phyloP scores from a whole-genome alignment of 2,888 invertebrate genomes.

The Pyrrhosoma nymphula region DNA sequence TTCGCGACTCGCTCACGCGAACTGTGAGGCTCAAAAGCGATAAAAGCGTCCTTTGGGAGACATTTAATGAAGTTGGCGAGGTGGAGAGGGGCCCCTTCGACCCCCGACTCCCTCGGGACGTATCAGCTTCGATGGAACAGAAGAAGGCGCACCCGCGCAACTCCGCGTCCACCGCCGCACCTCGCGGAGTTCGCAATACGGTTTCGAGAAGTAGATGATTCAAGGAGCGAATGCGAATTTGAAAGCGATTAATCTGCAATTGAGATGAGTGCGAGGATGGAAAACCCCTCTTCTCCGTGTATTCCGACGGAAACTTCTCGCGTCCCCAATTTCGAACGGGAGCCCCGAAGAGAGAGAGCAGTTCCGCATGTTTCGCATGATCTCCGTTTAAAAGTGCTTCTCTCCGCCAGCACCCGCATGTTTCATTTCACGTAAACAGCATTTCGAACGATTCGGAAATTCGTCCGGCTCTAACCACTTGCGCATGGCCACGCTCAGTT shows the following conservation, averaged over 20 bases:
- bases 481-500: background rate
- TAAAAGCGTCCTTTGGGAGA: background rate
- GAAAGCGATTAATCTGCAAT: slow-evolving; percentile 23
- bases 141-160: background rate
- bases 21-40: background rate
- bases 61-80: background rate
- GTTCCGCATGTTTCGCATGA: background rate
- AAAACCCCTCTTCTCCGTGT: background rate
- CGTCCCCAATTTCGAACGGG: background rate
- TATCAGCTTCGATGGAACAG: background rate
- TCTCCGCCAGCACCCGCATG: background rate
- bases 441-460: background rate
- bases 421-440: background rate
- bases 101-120: background rate
- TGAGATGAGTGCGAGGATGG: background rate
- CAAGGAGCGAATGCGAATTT: background rate
- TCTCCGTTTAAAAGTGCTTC: background rate
- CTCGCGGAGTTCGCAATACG: background rate
- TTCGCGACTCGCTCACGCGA: background rate
- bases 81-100: background rate
- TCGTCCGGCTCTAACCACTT: background rate
- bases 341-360: background rate
- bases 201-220: background rate
- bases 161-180: background rate
- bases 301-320: background rate